phyloP scores from a whole-genome alignment of 2,113 vertebrate species.

The Indicator maculatus region DNA sequence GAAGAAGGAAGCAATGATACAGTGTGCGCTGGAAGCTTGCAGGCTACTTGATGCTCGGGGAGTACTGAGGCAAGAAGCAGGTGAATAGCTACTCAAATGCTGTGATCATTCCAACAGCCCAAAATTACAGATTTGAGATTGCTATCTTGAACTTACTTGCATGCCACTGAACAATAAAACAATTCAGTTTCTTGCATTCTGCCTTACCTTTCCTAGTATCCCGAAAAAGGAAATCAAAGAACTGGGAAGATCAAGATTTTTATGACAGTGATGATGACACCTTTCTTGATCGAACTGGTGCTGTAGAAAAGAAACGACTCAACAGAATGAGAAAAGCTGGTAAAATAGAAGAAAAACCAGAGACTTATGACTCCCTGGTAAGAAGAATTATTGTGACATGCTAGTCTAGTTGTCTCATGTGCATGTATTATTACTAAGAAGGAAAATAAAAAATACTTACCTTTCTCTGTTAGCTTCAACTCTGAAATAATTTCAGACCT shows the following conservation, averaged over 20 bases:
- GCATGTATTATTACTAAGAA: neutral
- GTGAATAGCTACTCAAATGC: conserved; percentile 63
- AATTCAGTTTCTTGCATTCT: neutral
- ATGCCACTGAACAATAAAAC: neutral
- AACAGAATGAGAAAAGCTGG: conserved; percentile 96
- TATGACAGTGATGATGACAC: conserved; percentile 98
- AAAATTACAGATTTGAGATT: neutral
- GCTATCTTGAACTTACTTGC: neutral
- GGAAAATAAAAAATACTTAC: neutral
- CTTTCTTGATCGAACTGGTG: conserved; percentile 94
- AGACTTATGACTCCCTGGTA: conserved; percentile 93
- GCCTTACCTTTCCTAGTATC: conserved; percentile 80
- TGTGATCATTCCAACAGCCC: neutral
- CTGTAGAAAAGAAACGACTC: conserved; percentile 91
- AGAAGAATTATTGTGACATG: neutral
- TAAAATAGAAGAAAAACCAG: conserved; percentile 90
- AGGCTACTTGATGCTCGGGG: conserved; percentile 93
- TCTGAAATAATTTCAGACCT: neutral
- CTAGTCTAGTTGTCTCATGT: neutral
- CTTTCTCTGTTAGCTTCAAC: neutral
- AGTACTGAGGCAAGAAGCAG: conserved; percentile 94
- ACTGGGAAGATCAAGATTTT: conserved; percentile 98
- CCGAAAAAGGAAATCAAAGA: conserved; percentile 94
- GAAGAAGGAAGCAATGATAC: conserved; percentile 92
- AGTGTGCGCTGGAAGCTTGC: conserved; percentile 93